Base-by-base conservation (phyloP, 2,888 invertebrate genomes). In the Oconnorella tubifera region DNA sequence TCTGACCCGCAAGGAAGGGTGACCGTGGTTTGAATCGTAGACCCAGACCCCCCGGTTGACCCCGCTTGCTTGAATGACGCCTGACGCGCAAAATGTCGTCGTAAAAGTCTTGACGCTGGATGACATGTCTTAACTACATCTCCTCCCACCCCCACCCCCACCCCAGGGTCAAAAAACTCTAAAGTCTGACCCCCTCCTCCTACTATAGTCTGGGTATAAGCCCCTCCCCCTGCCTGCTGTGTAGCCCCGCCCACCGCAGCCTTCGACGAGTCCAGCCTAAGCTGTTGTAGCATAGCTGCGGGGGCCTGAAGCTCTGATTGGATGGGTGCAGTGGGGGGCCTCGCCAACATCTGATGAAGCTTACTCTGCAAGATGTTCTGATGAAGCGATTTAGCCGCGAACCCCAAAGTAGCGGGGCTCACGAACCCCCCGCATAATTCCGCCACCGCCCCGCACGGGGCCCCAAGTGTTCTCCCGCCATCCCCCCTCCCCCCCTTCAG, bases 61-160 rank as follows among this genome's bases (percentile, higher is more conserved):
- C 91, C 91, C 33, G 91, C 91, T 74, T 92, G 87, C 83, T 92
- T 92, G 81, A 91, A 92, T 74, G 91, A 91, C 72, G 91, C 89
- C 78, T 92, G 92, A 3, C 92, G 84, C 56, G 91, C 84, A 86
- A 92, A 89, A 77, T 90, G 90, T 64, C 90, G 86, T 19, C 62
- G 28, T 48, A 49, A 33, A 14, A 51, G 29, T 40, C 73, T 57
- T 33, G 64, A 51, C n/a, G n/a, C n/a, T 10, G 60, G 64, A 2
- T 33, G 28, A 51, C 31, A 49, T 23, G 31, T n/a, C 28, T 61
- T 33, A 56, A 29, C 32, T 31, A 33, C 10, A 14, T 33, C 29
- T 33, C 25, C 33, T 32, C 27, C 59, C 19, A 55, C 58, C 40
- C 33, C 40, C 56, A 10, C 6, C 33, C 6, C 23, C 23, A 27